Evolutionary conservation across 2,113 vertebrate genomes (phyloP).

Genomic region (Macaca mulatta): DNA sequence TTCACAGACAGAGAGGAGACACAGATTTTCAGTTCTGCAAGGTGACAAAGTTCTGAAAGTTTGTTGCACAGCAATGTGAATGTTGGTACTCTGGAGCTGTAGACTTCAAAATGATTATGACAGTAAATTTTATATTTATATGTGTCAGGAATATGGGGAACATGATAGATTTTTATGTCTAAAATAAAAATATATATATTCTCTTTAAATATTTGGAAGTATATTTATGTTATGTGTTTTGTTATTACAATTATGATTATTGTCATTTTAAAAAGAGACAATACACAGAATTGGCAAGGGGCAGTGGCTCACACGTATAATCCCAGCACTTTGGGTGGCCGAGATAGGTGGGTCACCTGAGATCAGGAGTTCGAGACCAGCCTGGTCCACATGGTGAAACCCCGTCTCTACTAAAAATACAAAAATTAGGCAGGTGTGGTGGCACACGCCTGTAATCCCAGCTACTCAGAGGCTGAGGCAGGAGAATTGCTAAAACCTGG

Average conservation of each 20-base stretch:
- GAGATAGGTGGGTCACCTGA: too few species aligned
- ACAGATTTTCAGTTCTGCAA: neutral
- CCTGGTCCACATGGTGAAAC: too few species aligned
- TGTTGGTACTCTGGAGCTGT: too few species aligned
- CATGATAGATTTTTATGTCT: neutral
- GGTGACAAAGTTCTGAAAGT: neutral
- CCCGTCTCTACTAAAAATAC: too few species aligned
- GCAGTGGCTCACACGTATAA: neutral
- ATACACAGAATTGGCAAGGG: too few species aligned
- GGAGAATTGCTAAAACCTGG: too few species aligned
- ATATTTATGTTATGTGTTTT: neutral
- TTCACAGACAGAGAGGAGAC: neutral
- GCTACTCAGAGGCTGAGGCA: too few species aligned
- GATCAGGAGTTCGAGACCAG: too few species aligned
- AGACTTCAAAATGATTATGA: neutral
- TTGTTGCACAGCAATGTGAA: neutral
- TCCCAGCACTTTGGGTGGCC: too few species aligned
- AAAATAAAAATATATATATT: neutral
- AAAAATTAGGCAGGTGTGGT: too few species aligned
- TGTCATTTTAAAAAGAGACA: too few species aligned
- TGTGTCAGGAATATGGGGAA: fast-evolving
- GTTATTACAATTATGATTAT: neutral
- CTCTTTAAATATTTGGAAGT: neutral
- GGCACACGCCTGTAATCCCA: too few species aligned
- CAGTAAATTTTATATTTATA: neutral